These are phyloP conservation scores for Drosophila ustulata DNA, from an alignment of 2,888 invertebrate species.

Conservation along the genomic window DNA sequence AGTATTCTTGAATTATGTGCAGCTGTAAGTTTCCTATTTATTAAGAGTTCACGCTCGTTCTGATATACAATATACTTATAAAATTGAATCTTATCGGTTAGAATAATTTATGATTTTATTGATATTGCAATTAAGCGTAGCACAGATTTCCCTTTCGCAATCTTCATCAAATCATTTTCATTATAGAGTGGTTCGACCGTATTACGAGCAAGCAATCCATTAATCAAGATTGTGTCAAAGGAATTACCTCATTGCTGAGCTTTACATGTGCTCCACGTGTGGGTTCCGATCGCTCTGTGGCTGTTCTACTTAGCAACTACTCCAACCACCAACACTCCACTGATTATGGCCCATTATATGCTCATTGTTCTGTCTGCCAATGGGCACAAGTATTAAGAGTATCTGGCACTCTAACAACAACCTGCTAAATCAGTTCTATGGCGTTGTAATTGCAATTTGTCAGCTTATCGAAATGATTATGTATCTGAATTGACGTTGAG, in stretches of 20 bases:
- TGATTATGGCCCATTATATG: constrained; percentile 43
- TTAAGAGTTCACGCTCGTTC: background rate
- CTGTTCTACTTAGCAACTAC: constrained; percentile 21
- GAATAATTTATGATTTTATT: constrained; percentile 15
- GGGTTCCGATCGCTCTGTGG: constrained; percentile 26
- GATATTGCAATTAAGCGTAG: constrained; percentile 28
- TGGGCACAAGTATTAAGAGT: constrained; percentile 32
- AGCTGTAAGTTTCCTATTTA: background rate
- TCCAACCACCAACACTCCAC: constrained; percentile 12
- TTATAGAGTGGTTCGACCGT: background rate
- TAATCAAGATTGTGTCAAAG: constrained; percentile 76
- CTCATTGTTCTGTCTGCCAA: constrained; percentile 32
- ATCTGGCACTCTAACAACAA: constrained; percentile 1
- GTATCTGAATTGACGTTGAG: background rate
- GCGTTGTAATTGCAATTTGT: constrained; percentile 13
- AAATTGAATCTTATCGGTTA: constrained; percentile 15
- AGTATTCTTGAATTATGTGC: too few relatives aligned
- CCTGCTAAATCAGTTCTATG: background rate
- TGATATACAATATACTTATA: constrained; percentile 4
- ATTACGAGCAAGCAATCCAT: constrained; percentile 40
- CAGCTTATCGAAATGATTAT: constrained; percentile 5
- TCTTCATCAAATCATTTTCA: background rate
- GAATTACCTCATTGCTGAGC: constrained; percentile 64
- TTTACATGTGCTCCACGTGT: constrained; percentile 40
- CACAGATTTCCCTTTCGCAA: constrained; percentile 41